A percentile compares a stretch with the other conserved stretches of the same genome.
Conservation (phyloP, 2,113 vertebrate genomes). For the Salvelinus sp. region DNA sequence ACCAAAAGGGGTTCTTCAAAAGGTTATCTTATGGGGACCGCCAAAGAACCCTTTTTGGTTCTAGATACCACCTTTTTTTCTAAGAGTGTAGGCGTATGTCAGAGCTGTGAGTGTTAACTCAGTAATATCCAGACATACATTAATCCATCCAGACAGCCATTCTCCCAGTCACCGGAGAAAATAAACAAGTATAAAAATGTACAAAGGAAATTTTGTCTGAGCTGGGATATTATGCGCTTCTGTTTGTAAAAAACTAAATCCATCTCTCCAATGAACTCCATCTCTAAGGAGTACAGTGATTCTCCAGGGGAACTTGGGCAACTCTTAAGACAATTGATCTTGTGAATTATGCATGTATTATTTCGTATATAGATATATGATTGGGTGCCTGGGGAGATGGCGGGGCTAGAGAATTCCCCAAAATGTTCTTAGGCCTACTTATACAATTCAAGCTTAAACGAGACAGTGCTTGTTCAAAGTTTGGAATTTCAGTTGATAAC, state of each 20-base stretch:
- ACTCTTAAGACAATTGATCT: constrained; percentile 7
- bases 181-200: constrained; percentile 52
- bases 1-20: too few species aligned
- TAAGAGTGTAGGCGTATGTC: not conserved
- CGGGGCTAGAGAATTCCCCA: not conserved
- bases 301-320: constrained; percentile 1
- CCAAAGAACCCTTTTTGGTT: too few species aligned
- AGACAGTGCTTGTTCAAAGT: too few species aligned
- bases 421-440: too few species aligned
- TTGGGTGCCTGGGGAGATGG: not conserved
- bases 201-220: constrained; percentile 42
- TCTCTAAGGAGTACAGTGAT: not conserved
- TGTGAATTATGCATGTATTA: constrained; percentile 8
- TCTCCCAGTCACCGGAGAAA: constrained; percentile 36
- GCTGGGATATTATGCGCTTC: constrained; percentile 14
- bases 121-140: constrained; percentile 28
- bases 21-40: too few species aligned
- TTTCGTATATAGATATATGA: not conserved
- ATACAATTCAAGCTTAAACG: too few species aligned
- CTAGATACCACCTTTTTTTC: too few species aligned
- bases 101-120: not conserved
- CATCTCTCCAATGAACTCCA: not conserved
- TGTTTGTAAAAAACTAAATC: constrained; percentile 1
- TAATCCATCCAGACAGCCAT: constrained; percentile 40
- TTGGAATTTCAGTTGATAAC: too few species aligned